Evolutionary conservation across 2,888 invertebrate species (phyloP), one percentile per base, ranked within the genome.

Genomic region (Calameuta idolon): DNA sequence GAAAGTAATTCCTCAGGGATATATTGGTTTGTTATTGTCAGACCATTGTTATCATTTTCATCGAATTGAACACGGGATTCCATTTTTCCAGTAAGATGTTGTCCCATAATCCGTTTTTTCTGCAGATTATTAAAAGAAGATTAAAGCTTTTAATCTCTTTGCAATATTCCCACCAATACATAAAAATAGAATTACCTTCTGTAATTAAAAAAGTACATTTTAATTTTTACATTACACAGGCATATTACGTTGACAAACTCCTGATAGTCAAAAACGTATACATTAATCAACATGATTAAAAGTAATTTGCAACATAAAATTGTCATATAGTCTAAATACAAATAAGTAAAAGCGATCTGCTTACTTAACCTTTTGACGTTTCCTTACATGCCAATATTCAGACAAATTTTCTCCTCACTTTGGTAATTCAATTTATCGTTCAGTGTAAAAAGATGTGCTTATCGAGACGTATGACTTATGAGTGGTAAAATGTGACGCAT

Each of bases 1-100:
- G 89, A 82, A n/a, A 93, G 80, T 34, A 94, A 83, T 87, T 94
- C 93, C 86, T 92, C 91, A 1, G 93, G 93, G 30, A 94, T 79
- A 81, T 92, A 92, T 75, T 84, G 83, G 71, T 87, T 85, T 55
- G 86, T 85, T 12, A 93, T 82, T 73, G 87, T 81, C 69, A 92
- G 85, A 40, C 93, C 93, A 80, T 93, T 92, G 37, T 90, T 79
- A 0, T 82, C 76, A 30, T 82, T 79, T 37, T 83, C 84, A 68
- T 86, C 84, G 30, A 80, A 86, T n/a, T 55, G 69, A 11, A 79
- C 76, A 1, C 83, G 81, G 34, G 77, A 35, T 15, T n/a, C 73
- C 74, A 78, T 76, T 33, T 9, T 78, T 12, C 76, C 40, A 34
- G 77, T 78, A 35, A 80, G 80, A 37, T 76, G 75, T 31, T 84